Evolutionary conservation across 2,888 invertebrate genomes (phyloP), one percentile per base, ranked within the genome.

Genomic region (Cryptocheilus praepositus): DNA sequence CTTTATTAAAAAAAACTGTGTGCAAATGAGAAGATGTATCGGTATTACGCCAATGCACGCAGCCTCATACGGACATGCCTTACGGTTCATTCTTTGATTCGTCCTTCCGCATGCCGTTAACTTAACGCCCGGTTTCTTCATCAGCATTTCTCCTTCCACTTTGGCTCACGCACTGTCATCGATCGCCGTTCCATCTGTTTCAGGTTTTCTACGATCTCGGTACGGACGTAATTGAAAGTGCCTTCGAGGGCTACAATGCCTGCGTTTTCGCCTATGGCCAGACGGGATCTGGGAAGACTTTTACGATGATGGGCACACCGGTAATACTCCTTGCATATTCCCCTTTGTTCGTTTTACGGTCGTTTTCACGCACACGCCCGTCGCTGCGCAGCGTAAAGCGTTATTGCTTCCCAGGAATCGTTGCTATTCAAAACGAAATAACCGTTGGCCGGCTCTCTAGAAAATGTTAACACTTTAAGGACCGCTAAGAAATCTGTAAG

Each of bases 211-310:
- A 92, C 54, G 94, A 95, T 90, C 90, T 95, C 77, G 95, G 95
- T 44, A 91, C 92, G 86, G 95, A 95, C 89, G 95, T 95, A 73
- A 93, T 95, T 73, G 93, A 94, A 89, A 94, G 94, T 90, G 95
- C 94, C 72, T 95, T 95, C 89, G 93, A 94, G 84, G 95, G 95
- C 44, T 96, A 96, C 91, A 96, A 96, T 89, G 96, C 96, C 67
- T 96, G 96, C 86, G 95, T 96, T 64, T 96, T 96, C 90, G 96
- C 96, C 52, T 96, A 96, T 88, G 96, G 96, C 19, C 96, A 96
- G 90, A 96, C 96, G 2, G 96, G 96, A 74, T 95, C 95, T 88
- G 96, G 96, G 62, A 96, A 96, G 90, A 96, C 96, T 0, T 96
- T 95, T 87, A 96, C 96, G 44, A 96, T 96, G 96, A 96, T 96